phyloP scores from a whole-genome alignment of 2,888 invertebrate genomes.

The Drosophila maculinotata region DNA sequence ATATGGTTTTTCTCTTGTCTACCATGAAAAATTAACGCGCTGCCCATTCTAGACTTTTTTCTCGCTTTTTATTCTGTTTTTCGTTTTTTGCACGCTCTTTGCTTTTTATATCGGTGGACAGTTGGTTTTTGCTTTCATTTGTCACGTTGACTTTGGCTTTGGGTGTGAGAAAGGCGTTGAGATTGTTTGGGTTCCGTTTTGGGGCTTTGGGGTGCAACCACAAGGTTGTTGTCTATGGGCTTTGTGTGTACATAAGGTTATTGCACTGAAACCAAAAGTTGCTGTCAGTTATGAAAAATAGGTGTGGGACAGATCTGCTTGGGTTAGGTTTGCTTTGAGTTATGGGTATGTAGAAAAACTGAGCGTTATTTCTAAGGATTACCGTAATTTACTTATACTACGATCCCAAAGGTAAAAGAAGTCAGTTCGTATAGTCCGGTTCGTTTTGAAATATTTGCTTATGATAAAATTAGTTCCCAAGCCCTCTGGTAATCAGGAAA shows the following conservation, averaged over 20 bases:
- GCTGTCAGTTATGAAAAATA: conserved; percentile 12
- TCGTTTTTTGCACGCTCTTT: conserved; percentile 48
- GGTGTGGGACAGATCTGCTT: not conserved
- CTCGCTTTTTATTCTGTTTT: conserved; percentile 14
- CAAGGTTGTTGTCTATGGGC: conserved; percentile 30
- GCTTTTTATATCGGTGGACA: conserved; percentile 53
- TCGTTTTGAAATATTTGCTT: too few relatives aligned
- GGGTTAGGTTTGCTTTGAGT: conserved; percentile 3
- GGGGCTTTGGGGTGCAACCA: conserved; percentile 27
- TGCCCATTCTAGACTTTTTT: conserved; percentile 54
- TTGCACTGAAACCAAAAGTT: conserved; percentile 53
- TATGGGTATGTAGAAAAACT: conserved; percentile 3
- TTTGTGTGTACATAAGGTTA: conserved; percentile 39
- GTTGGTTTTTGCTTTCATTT: conserved; percentile 75
- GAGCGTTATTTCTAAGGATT: not conserved
- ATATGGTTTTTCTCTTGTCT: conserved; percentile 74
- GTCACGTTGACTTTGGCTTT: conserved; percentile 56
- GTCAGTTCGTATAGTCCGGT: too few relatives aligned
- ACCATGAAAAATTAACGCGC: conserved; percentile 78
- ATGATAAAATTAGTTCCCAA: too few relatives aligned
- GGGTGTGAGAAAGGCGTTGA: conserved; percentile 42
- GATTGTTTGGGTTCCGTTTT: conserved; percentile 18
- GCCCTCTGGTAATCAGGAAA: too few relatives aligned
- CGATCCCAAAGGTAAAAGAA: too few relatives aligned
- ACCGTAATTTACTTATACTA: not conserved